Percentiles rank a stretch among this genome's conserved stretches.
Conservation (phyloP, 2,113 vertebrate species). For the Axis porcinus region DNA sequence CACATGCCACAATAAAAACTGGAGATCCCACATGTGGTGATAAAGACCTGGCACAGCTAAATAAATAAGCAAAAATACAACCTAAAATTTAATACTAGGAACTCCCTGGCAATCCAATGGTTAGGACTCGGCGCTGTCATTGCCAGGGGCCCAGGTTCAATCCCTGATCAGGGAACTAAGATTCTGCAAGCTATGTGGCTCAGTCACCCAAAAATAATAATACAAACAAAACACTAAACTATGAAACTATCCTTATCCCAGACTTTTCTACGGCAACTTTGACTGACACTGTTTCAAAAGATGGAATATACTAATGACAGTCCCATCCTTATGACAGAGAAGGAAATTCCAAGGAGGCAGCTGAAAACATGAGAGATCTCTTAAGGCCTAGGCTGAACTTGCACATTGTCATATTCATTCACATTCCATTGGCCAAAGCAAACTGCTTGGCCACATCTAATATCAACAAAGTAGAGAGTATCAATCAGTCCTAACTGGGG, state of each 20-base stretch:
- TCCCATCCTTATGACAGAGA: not conserved
- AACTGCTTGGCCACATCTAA: not conserved
- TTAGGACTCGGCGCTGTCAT: not conserved
- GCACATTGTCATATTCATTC: not conserved
- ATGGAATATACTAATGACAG: not conserved
- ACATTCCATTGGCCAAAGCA: not conserved
- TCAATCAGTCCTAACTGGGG: not conserved
- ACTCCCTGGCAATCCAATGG: not conserved
- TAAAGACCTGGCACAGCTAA: not conserved
- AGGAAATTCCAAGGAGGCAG: not conserved
- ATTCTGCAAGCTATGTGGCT: not conserved
- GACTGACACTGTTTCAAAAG: not conserved
- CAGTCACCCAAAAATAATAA: not conserved
- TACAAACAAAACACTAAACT: not conserved
- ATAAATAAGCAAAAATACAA: not conserved
- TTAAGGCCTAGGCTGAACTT: not conserved
- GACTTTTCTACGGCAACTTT: not conserved
- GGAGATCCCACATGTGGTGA: not conserved
- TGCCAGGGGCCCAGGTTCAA: not conserved
- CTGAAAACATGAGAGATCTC: not conserved
- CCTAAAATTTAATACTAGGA: not conserved
- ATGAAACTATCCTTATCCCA: not conserved
- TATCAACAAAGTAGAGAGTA: not conserved
- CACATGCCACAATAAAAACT: not conserved
- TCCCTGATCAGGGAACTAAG: not conserved